Evolutionary conservation across 2,797 vertebrate species (phyloP).

Genomic region (Tenualosa ilisha): DNA sequence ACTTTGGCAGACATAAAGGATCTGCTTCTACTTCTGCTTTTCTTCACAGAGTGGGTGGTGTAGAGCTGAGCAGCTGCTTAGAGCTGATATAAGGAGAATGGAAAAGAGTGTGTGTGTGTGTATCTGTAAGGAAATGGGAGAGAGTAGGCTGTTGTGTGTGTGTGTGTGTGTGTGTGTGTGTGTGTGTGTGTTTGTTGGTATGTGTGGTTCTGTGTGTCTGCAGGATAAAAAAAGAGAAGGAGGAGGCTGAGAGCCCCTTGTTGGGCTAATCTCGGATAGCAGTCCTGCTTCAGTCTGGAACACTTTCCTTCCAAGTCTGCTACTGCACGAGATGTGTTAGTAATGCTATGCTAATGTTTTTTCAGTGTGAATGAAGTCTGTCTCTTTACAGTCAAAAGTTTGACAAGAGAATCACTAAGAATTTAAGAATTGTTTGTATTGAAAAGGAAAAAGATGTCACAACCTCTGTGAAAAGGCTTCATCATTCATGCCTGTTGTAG

Average conservation of each 20-base stretch:
- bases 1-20: conserved; percentile 30
- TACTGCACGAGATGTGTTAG: background rate
- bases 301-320: background rate
- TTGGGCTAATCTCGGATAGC: conserved; percentile 17
- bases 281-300: background rate
- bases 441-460: background rate
- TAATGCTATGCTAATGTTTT: background rate
- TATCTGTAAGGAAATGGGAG: background rate
- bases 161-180: background rate
- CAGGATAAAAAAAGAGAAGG: no score
- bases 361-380: background rate
- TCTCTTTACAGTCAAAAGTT: background rate
- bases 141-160: background rate
- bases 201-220: background rate
- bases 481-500: background rate
- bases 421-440: background rate
- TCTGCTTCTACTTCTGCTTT: conserved; percentile 34
- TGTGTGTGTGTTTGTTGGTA: background rate
- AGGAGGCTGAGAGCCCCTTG: background rate
- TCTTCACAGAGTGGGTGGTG: background rate
- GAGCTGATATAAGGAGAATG: conserved; percentile 33
- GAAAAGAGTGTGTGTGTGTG: background rate
- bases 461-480: background rate
- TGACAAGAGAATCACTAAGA: background rate
- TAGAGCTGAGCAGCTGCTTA: conserved; percentile 38